These are phyloP conservation scores for Lamellibrachia luymesi DNA, from an alignment of 1,140 invertebrate species.

Conservation along the genomic window DNA sequence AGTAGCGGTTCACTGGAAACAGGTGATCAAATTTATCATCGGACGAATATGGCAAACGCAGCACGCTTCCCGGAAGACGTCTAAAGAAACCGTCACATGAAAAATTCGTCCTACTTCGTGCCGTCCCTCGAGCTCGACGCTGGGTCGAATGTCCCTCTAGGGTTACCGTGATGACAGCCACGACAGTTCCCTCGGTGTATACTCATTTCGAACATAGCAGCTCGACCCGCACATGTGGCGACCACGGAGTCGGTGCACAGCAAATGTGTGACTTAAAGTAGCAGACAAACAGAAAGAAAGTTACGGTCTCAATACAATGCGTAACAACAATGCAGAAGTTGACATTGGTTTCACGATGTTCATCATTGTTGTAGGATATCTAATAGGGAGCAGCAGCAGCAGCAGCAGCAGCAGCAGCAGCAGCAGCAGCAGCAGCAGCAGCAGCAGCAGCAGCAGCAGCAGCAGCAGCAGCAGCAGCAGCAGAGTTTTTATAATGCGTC, in stretches of 20 bases:
- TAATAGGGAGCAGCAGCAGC: conserved; percentile 16
- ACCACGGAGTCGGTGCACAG: background rate
- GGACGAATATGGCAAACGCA: background rate
- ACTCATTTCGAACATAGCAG: conserved; percentile 89
- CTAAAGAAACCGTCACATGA: background rate
- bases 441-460: background rate
- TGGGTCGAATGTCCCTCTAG: background rate
- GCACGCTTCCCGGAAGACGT: background rate
- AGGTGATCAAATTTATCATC: background rate
- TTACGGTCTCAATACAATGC: too few species aligned
- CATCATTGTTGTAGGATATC: too few species aligned
- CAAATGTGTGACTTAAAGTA: background rate
- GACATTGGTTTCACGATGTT: too few species aligned
- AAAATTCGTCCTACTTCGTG: background rate
- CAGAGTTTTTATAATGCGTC: background rate
- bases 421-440: conserved; percentile 19
- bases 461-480: background rate
- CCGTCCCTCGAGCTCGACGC: background rate
- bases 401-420: conserved; percentile 38
- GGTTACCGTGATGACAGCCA: background rate
- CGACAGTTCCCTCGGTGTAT: conserved; percentile 78
- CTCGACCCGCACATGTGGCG: conserved; percentile 57
- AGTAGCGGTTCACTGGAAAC: background rate
- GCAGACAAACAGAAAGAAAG: background rate
- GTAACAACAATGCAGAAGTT: too few species aligned